Evolutionary conservation across 1,140 invertebrate species (phyloP), one percentile per base, ranked within the genome.

Genomic region (Sycophila sp.): DNA sequence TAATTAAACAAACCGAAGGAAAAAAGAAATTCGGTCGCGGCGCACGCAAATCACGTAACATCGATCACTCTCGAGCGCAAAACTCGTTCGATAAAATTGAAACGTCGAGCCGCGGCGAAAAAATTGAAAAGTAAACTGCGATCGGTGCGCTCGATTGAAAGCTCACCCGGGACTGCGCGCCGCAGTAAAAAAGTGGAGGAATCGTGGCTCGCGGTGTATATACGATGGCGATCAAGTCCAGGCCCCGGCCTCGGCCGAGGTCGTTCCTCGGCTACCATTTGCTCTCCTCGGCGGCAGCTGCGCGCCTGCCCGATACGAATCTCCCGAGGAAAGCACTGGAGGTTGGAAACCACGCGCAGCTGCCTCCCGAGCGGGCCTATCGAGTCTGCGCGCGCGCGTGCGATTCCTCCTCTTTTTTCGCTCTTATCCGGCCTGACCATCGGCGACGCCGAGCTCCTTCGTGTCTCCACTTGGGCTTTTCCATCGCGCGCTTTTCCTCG

Each of bases 291-390:
- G 32, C 63, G 34, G 76, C 80, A 81, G 80, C 80, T 78, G 79
- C 60, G 30, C 28, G 73, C 17, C 62, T 30, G 24, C 13, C 7
- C 60, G 68, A 69, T 62, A 69, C 3, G 28, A 69, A 62, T 62
- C 56, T 60, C 59, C 58, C 66, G 66, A 74, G 38, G 66, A 73
- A 72, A 71, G 62, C 45, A 72, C 56, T 71, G 69, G 68, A 69
- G 71, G 62, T 62, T 51, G 26, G 75, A 72, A 79, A 78, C 81
- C 47, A 49, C 26, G 6, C 22, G 22, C 64, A 65, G 47, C 81
- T 83, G 81, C 72, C 79, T 80, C 74, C 74, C 73, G n/a, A 78
- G 75, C 73, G 77, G 73, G 40, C 36, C 19, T 59, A 40, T 58
- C 38, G n/a, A 19, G 15, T 55, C 36, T 17, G 24, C 6, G 22